A percentile compares a stretch with the other conserved stretches of the same genome.
Conservation (phyloP, 1,140 invertebrate species). For the Pissodes strobi region DNA sequence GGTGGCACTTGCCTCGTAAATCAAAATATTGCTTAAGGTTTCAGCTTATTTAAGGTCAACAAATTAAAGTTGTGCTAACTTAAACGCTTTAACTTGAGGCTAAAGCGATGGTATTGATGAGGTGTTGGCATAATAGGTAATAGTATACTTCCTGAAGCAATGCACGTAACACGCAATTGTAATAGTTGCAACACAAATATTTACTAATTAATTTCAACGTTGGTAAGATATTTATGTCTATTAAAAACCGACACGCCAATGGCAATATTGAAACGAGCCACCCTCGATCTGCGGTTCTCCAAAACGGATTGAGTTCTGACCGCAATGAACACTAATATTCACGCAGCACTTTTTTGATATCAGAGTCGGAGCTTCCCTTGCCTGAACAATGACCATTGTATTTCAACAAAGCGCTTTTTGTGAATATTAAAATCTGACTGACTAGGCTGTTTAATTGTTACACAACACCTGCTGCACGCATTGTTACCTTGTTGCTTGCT, state of each 20-base stretch:
- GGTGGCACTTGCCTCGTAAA: too few relatives aligned
- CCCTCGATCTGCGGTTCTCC: slow-evolving; percentile 34
- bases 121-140: too few relatives aligned
- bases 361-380: slow-evolving; percentile 22
- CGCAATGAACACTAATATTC: slow-evolving; percentile 27
- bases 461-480: slow-evolving; percentile 50
- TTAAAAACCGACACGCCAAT: slow-evolving; percentile 16
- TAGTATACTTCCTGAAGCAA: too few relatives aligned
- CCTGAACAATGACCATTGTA: slow-evolving; percentile 48
- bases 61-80: too few relatives aligned
- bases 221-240: too few relatives aligned
- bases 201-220: too few relatives aligned
- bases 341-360: slow-evolving; percentile 40
- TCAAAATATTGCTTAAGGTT: too few relatives aligned
- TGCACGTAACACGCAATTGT: too few relatives aligned
- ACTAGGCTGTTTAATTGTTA: slow-evolving; percentile 53
- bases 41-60: too few relatives aligned
- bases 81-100: too few relatives aligned
- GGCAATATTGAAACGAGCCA: slow-evolving; percentile 8
- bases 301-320: slow-evolving; percentile 27
- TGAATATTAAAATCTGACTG: slow-evolving; percentile 54
- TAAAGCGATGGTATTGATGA: too few relatives aligned
- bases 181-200: too few relatives aligned
- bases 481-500: slow-evolving; percentile 30
- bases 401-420: slow-evolving; percentile 49